Conservation (phyloP, 2,113 vertebrate species). For the Crotalus tigris region DNA sequence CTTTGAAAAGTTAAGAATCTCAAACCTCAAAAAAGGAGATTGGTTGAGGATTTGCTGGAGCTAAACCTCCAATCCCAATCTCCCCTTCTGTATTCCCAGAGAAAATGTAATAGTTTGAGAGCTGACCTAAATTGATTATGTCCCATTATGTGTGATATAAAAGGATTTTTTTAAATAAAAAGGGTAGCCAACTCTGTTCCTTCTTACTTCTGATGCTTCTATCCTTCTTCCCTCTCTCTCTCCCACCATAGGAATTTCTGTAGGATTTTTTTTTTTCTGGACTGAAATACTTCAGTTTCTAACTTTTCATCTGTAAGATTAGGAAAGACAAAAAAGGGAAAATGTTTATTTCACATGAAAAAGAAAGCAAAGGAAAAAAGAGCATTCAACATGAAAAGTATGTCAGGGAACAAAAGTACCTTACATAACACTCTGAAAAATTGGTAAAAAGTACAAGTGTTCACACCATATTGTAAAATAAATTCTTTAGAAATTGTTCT, state of each 20-base stretch:
- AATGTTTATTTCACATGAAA: conserved; percentile 60
- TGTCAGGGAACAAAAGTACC: conserved; percentile 67
- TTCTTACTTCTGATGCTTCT: not conserved
- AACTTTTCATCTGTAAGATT: conserved; percentile 20
- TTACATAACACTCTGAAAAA: conserved; percentile 69
- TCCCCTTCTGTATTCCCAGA: not conserved
- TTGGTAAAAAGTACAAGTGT: conserved; percentile 77
- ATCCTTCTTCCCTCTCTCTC: not conserved
- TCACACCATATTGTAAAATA: conserved; percentile 78
- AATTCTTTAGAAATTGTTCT: conserved; percentile 79
- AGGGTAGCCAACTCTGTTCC: not conserved
- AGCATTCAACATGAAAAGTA: conserved; percentile 65
- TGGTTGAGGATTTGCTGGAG: not conserved
- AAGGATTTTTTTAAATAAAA: not conserved
- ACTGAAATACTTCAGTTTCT: not conserved
- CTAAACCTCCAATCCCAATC: not conserved
- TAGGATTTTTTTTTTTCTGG: not conserved
- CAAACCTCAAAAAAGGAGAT: not conserved
- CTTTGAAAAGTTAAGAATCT: not conserved
- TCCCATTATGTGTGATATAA: not conserved
- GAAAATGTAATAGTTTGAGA: not conserved
- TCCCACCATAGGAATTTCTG: not conserved
- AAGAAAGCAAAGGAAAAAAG: conserved; percentile 62
- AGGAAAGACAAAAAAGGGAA: conserved; percentile 42
- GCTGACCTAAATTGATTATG: not conserved